Evolutionary conservation across 2,113 vertebrate genomes (phyloP).

Genomic region (Nycticebus coucang): DNA sequence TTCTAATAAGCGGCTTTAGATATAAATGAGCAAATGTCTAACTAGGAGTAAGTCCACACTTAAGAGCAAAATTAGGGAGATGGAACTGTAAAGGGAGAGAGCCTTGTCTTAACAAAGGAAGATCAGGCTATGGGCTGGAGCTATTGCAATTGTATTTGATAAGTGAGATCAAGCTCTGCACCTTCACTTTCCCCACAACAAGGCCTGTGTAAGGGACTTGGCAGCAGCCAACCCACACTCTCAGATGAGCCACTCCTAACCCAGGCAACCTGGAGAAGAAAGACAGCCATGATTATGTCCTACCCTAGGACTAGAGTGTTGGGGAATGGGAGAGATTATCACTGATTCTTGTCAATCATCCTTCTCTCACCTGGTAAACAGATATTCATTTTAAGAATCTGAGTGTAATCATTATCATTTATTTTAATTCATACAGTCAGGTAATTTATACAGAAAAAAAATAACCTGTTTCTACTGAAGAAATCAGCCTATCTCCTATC

Average conservation of each 20-base stretch:
- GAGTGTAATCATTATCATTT: background rate
- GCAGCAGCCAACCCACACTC: background rate
- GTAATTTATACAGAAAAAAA: background rate
- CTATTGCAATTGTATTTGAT: background rate
- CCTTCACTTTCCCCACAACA: background rate
- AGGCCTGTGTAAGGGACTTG: background rate
- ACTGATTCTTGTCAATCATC: background rate
- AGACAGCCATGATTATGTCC: background rate
- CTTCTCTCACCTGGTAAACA: background rate
- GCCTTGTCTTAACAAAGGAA: background rate
- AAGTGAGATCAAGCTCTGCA: background rate
- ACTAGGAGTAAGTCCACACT: no score
- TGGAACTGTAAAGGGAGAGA: background rate
- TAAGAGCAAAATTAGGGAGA: background rate
- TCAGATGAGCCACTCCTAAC: background rate
- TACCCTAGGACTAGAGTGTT: background rate
- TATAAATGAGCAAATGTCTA: no score
- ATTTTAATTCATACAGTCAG: background rate
- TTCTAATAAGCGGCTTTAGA: no score
- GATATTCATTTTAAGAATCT: slow-evolving; percentile 16
- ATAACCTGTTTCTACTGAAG: background rate
- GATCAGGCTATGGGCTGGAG: background rate
- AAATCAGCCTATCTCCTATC: background rate
- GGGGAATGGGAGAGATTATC: background rate
- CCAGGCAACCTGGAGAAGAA: background rate